Base-by-base conservation (phyloP, 1,140 invertebrate species). In the Drosophila teissieri region DNA sequence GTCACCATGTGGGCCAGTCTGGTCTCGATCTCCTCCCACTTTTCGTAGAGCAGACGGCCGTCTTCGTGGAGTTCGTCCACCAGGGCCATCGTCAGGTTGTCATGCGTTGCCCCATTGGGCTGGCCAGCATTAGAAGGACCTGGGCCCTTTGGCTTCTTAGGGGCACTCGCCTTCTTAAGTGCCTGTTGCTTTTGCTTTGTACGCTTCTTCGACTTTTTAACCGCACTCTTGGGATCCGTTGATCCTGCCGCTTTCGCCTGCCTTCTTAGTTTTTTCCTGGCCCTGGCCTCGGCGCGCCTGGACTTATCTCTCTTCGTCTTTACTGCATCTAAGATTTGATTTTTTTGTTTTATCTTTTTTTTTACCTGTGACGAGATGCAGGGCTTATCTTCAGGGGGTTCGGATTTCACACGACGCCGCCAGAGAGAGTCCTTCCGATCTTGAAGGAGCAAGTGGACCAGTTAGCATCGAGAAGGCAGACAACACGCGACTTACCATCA, bases 1-100 rank as follows among this genome's bases (percentile, higher is more conserved):
- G 40, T 54, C 17, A 54, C 52, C 52, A 54, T 22, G 7, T 54
- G 8, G 4, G 34, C 52, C 31, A 53, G 11, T 15, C 12, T 19
- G 51, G 12, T 37, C 34, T 53, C 51, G 31, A 53, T 37, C 39
- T 45, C 39, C 22, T 56, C 8, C 52, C 34, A 54, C 5, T n/a
- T 54, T 55, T 53, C 31, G 12, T 12, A 3, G 4, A 37, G 52
- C 4, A 36, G 17, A 7, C 17, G 12, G 1, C 34, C 51, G 4
- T 53, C 51, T 4, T 53, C 31, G 34, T 37, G 27, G 12, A 53
- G 17, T 12, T 34, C 51, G 15, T 54, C 52, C 12, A 37, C 17
- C 8, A 54, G 10, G 4, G 34, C 34, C 52, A 54, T 54, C 3
- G 8, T 14, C 7, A 49, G 48, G 8, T 49, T 49, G 24, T 49